These are phyloP conservation scores for Neoitamus cyanurus DNA, from an alignment of 2,888 invertebrate species.

Conservation along the genomic window DNA sequence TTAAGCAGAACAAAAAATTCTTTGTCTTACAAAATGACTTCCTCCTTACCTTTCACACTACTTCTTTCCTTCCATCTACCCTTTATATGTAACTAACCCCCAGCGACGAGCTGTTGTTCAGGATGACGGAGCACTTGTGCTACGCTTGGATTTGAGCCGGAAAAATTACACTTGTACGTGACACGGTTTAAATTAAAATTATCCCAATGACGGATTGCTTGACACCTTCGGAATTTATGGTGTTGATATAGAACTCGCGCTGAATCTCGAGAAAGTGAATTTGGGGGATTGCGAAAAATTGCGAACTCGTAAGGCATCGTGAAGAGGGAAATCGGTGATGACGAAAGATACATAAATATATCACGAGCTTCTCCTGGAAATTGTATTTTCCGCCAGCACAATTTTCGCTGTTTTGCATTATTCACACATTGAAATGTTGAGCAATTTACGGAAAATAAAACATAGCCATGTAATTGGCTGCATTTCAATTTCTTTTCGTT, in stretches of 20 bases:
- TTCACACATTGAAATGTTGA: background rate
- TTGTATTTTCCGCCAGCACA: background rate
- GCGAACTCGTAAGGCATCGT: background rate
- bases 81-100: background rate
- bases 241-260: background rate
- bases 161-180: conserved; percentile 22
- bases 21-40: conserved; percentile 16
- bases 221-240: background rate
- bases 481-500: background rate
- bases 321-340: background rate
- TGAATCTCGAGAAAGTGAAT: background rate
- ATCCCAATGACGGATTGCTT: conserved; percentile 15
- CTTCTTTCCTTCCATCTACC: background rate
- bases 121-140: background rate
- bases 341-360: background rate
- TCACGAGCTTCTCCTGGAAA: background rate
- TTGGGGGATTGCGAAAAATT: background rate
- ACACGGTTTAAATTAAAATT: conserved; percentile 29
- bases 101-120: background rate
- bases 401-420: background rate
- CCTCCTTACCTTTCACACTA: background rate
- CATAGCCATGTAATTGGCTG: background rate
- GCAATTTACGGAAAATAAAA: background rate
- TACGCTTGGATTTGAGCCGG: background rate
- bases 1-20: background rate